A percentile compares a stretch with the other conserved stretches of the same genome.
These are phyloP conservation scores for Valencia hispanica DNA, from an alignment of 2,797 vertebrate species.

Conservation along the genomic window DNA sequence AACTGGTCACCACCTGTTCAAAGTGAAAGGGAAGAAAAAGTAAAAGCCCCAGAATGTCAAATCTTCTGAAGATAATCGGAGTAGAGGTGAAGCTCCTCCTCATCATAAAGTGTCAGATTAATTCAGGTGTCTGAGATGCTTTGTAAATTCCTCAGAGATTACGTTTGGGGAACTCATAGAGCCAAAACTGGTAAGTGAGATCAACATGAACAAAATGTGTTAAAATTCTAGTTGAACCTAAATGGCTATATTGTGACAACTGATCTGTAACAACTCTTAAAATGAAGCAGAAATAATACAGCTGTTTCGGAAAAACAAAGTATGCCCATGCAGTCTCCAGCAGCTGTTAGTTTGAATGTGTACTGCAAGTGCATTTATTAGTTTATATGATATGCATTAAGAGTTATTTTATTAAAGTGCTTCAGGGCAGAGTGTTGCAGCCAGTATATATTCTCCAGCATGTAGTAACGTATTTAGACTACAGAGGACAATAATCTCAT, in stretches of 20 bases:
- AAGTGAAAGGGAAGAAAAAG: not conserved
- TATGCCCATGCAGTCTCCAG: not conserved
- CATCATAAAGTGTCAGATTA: not conserved
- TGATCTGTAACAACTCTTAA: too few relatives aligned
- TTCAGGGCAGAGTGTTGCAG: not conserved
- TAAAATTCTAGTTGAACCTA: too few relatives aligned
- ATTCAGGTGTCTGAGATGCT: not conserved
- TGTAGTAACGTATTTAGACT: not conserved
- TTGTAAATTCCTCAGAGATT: not conserved
- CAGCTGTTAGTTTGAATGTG: not conserved
- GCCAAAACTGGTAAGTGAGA: too few relatives aligned
- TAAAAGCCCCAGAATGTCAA: not conserved
- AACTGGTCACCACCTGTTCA: not conserved
- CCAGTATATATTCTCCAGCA: not conserved
- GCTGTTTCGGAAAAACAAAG: not conserved
- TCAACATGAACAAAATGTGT: too few relatives aligned
- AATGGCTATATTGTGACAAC: too few relatives aligned
- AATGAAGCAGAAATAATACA: too few relatives aligned
- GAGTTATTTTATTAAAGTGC: not conserved
- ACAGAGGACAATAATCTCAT: not conserved
- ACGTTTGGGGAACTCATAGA: too few relatives aligned
- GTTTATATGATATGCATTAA: not conserved
- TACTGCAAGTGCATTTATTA: not conserved
- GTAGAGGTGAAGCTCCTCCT: not conserved
- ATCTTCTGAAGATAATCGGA: not conserved